Conservation (phyloP, 2,888 invertebrate genomes). For the Noctua janthina region DNA sequence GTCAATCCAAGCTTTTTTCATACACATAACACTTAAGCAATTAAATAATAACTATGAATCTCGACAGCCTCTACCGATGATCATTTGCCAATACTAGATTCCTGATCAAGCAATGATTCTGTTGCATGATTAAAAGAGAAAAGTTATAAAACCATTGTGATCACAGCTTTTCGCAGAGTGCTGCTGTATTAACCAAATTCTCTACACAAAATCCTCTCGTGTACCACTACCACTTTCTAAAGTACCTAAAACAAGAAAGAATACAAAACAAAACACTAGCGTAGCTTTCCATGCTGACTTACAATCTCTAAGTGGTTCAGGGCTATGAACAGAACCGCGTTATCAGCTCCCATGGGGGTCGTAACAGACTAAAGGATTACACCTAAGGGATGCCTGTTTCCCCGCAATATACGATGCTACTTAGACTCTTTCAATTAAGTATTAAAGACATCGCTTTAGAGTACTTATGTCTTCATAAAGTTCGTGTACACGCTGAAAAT, state of each 20-base stretch:
- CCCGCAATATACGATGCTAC: slow-evolving; percentile 28
- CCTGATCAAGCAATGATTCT: not conserved
- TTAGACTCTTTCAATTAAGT: slow-evolving; percentile 49
- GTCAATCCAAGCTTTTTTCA: not conserved
- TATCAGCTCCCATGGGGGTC: slow-evolving; percentile 52
- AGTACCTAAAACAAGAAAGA: slow-evolving; percentile 20
- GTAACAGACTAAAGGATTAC: slow-evolving; percentile 54
- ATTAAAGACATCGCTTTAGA: slow-evolving; percentile 32
- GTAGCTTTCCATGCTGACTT: slow-evolving; percentile 40
- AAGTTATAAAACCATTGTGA: not conserved
- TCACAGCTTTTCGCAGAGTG: not conserved
- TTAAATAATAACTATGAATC: not conserved
- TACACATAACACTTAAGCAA: not conserved
- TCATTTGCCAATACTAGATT: not conserved
- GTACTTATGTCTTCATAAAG: slow-evolving; percentile 12
- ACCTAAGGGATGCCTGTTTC: slow-evolving; percentile 38
- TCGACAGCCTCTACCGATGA: not conserved
- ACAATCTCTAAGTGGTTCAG: slow-evolving; percentile 51
- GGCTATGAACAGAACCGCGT: slow-evolving; percentile 51
- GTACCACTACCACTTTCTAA: slow-evolving; percentile 2
- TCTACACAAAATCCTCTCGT: not conserved
- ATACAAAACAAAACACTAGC: slow-evolving; percentile 17
- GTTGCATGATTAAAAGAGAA: not conserved
- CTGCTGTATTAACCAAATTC: not conserved
- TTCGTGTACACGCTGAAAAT: not conserved